Base-by-base conservation (phyloP, 2,113 vertebrate genomes). In the Mugil cephalus region DNA sequence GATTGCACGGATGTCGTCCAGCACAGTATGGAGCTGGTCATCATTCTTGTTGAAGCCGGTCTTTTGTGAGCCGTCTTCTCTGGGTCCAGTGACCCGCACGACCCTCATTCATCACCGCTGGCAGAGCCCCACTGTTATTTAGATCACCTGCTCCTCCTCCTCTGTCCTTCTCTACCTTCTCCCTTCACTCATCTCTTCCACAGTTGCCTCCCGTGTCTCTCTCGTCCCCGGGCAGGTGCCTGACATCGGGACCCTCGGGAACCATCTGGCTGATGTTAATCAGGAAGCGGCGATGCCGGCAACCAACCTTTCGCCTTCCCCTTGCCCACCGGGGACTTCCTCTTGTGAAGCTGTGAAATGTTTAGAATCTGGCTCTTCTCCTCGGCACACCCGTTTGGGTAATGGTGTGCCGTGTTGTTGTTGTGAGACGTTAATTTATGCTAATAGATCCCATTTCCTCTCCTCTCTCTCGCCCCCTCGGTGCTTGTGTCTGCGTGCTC, bases 241-340 rank as follows among this genome's bases (percentile, higher is more conserved):
- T 67, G 47, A 73, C 43, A 60, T 1, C n/a, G 0, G 21, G 40
- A 52, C 64, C 70, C 59, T 61, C 15, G 1, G 60, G 45, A 43
- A 75, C n/a, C 38, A 66, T 67, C 45, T 60, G 61, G 17, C 43
- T 15, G 39, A 80, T 74, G 77, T 75, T 79, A 78, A 79, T 87
- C 65, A 66, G 67, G 42, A 64, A 80, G 43, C 15, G 1, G 24
- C 58, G 63, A 54, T 11, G 4, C 43, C 54, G 45, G 6, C 17
- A n/a, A 13, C 24, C 46, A 34, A n/a, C 38, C 43, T 60, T n/a
- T 66, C 54, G 21, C 18, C 9, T 19, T 9, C 72, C 12, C 8
- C 19, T 30, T 5, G 24, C 24, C 70, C 17, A 3, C 30, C 17
- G 12, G 46, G 59, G 21, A 8, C 62, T 53, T 66, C 39, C 63